These are phyloP conservation scores for Dipodomys spectabilis DNA, from an alignment of 2,113 vertebrate genomes.

Conservation along the genomic window DNA sequence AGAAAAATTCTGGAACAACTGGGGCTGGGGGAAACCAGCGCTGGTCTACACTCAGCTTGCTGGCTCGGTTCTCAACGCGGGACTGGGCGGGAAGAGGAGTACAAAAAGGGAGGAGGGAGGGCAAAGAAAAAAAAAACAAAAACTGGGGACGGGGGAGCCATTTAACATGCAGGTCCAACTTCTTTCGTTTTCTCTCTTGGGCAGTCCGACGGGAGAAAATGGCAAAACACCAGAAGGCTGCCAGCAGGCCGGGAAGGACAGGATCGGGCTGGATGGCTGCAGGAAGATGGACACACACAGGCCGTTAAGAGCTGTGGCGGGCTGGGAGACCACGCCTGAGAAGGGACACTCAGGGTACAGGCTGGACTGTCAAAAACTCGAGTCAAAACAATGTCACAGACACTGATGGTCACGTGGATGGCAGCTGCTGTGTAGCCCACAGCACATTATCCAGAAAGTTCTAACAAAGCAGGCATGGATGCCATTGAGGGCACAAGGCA, in stretches of 20 bases:
- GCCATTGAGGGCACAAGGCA: no score
- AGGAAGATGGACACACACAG: slow-evolving; percentile 4
- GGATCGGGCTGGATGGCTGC: slow-evolving; percentile 32
- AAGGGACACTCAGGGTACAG: not conserved
- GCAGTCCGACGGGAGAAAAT: slow-evolving; percentile 72
- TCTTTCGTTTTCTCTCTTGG: slow-evolving; percentile 54
- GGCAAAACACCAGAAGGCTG: slow-evolving; percentile 70
- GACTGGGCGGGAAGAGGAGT: not conserved
- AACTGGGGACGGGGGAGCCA: not conserved
- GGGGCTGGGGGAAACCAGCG: slow-evolving; percentile 13
- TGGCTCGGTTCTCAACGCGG: slow-evolving; percentile 72
- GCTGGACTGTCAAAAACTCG: no score
- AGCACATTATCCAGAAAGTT: no score
- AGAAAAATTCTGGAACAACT: not conserved
- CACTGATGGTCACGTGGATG: not conserved
- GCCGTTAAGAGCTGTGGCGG: accelerated
- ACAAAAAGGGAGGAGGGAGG: not conserved
- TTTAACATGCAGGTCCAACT: slow-evolving; percentile 80
- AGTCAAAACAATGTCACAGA: not conserved
- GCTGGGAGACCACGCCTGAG: no score
- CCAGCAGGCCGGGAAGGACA: slow-evolving; percentile 58
- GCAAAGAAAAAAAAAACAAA: not conserved
- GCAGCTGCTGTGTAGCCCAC: no score
- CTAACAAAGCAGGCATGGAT: no score
- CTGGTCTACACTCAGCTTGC: slow-evolving; percentile 71